phyloP scores from a whole-genome alignment of 2,888 invertebrate species.

The Scaptomyza tumidula region DNA sequence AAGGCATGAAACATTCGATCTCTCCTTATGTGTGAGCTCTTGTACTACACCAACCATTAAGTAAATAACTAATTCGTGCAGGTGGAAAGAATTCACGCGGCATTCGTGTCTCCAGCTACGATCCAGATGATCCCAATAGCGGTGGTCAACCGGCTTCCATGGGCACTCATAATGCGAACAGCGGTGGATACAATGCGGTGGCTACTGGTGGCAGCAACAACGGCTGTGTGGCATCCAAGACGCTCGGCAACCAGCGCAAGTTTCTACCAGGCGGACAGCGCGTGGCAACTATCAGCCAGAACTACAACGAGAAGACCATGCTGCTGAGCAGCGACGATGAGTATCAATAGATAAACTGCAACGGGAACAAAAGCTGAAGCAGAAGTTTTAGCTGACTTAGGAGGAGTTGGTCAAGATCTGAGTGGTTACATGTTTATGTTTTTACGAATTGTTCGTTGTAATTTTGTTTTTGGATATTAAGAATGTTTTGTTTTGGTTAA shows the following conservation, averaged over 20 bases:
- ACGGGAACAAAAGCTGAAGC: neutral
- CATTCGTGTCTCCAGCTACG: constrained; percentile 88
- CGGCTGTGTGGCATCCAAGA: constrained; percentile 85
- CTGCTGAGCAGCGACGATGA: constrained; percentile 98
- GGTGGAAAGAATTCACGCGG: constrained; percentile 88
- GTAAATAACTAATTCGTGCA: constrained; percentile 64
- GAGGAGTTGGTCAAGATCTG: constrained; percentile 7
- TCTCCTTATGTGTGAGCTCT: constrained; percentile 13
- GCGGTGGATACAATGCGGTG: constrained; percentile 81
- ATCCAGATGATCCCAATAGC: constrained; percentile 88
- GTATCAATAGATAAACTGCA: constrained; percentile 87
- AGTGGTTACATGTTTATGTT: constrained; percentile 38
- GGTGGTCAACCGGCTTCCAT: constrained; percentile 43
- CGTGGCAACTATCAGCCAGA: constrained; percentile 92
- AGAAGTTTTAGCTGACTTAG: neutral
- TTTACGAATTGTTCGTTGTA: constrained; percentile 55
- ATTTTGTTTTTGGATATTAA: constrained; percentile 37
- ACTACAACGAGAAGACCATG: constrained; percentile 98
- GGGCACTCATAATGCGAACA: constrained; percentile 61
- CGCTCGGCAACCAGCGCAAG: constrained; percentile 85
- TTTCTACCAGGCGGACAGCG: constrained; percentile 89
- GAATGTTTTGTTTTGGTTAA: constrained; percentile 44
- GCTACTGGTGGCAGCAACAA: constrained; percentile 61
- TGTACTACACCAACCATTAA: constrained; percentile 21
- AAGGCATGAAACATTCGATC: constrained; percentile 36